Base-by-base conservation (phyloP, 2,888 invertebrate genomes). In the Leucophenga montana region DNA sequence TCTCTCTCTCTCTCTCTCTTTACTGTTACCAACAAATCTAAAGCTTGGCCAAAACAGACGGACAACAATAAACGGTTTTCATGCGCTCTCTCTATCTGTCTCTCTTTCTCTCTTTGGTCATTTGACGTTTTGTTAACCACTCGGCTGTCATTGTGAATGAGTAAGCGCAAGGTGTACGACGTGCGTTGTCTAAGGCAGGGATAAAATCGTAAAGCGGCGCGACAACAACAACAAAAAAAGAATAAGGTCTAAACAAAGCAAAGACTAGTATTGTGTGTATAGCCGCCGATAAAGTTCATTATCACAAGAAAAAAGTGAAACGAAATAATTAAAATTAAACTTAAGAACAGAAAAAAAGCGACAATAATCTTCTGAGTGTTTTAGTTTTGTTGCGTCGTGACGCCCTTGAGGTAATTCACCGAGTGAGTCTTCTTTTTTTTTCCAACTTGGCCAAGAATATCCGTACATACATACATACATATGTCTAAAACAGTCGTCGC, bases 241-340 rank as follows among this genome's bases (percentile, higher is more conserved):
- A 3, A n/a, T 11, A 50, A 50, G 13, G 39, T 8, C 39, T 39
- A n/a, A 50, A 50, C 50, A 50, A n/a, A 50, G 50, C n/a, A 50
- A 50, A 50, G 6, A 16, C 1, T 1, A 50, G n/a, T 4, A 16
- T 18, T 1, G 3, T 18, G 50, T 50, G 50, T 8, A 16, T 50
- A n/a, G 14, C 8, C 22, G 56, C 14, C 27, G 59, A 59, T 59
- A 64, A 64, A 64, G 48, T 64, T 64, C 48, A 64, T 64, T 64
- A 64, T 64, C 62, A 64, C 22, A 59, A 22, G n/a, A 13, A 61
- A 39, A 64, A 9, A 64, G 62, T 64, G 16, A 14, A 39, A 59
- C 33, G 22, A 56, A 20, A 56, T 39, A 56, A 18, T 22, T 20
- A 13, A 11, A 22, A 56, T 22, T 18, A 22, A 22, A 22, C 11